Conservation (phyloP, 2,797 vertebrate species). For the Coregonus ussuriensis region DNA sequence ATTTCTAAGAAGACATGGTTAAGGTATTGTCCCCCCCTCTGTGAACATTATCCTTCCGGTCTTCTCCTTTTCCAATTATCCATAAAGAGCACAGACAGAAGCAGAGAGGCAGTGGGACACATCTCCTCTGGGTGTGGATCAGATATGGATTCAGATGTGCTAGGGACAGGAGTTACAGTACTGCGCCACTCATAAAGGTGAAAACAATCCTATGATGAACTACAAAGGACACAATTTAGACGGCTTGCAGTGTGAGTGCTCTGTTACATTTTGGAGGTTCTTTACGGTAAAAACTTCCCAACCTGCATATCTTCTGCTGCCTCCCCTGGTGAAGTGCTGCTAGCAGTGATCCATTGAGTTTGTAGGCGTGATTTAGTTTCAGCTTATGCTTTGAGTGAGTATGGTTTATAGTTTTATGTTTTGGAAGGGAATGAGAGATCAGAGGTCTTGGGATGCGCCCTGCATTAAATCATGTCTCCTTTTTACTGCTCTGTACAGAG, state of each 20-base stretch:
- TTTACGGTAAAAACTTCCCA: not conserved
- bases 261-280: not conserved
- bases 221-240: not conserved
- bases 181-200: slow-evolving; percentile 25
- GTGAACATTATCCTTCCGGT: slow-evolving; percentile 13
- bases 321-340: slow-evolving; percentile 34
- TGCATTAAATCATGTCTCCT: slow-evolving; percentile 22
- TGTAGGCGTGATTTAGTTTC: slow-evolving; percentile 33
- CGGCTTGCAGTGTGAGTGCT: slow-evolving; percentile 8
- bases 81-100: slow-evolving; percentile 1
- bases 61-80: slow-evolving; percentile 54
- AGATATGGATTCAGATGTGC: slow-evolving; percentile 35
- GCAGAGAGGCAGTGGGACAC: slow-evolving; percentile 6
- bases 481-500: slow-evolving; percentile 5
- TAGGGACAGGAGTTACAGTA: slow-evolving; percentile 35
- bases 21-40: not conserved
- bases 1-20: no score
- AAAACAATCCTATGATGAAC: slow-evolving; percentile 49
- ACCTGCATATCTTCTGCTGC: slow-evolving; percentile 13
- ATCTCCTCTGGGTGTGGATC: not conserved
- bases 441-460: not conserved
- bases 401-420: slow-evolving; percentile 25
- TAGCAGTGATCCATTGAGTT: slow-evolving; percentile 29
- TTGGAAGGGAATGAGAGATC: slow-evolving; percentile 24
- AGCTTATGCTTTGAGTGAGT: slow-evolving; percentile 30